Percentiles rank a stretch among this genome's conserved stretches.
phyloP scores from a whole-genome alignment of 2,888 invertebrate genomes.

The Amiota communis region DNA sequence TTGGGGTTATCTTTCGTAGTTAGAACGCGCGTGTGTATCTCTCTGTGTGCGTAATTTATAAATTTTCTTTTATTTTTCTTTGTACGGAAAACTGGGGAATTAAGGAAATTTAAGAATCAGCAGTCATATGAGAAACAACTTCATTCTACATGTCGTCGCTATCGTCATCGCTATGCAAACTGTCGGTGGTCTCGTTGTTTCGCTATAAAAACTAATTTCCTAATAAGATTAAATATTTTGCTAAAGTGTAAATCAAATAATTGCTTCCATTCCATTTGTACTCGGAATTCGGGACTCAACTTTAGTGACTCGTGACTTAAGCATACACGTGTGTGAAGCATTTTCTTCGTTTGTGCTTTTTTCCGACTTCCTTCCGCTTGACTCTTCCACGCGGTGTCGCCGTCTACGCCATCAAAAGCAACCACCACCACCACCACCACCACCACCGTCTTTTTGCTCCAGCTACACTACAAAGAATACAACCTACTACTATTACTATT shows the following conservation, averaged over 20 bases:
- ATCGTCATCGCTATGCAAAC: background rate
- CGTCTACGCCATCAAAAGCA: background rate
- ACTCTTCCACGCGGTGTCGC: background rate
- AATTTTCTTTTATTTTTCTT: background rate
- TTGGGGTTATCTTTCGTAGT: background rate
- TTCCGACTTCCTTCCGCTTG: background rate
- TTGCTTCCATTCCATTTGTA: background rate
- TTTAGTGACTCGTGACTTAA: too few species aligned
- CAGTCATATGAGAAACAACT: background rate
- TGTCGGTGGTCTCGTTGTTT: background rate
- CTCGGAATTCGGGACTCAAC: too few species aligned
- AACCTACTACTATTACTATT: background rate
- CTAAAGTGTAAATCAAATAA: slow-evolving; percentile 7
- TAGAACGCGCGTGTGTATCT: background rate
- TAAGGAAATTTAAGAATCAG: background rate
- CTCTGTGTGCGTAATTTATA: background rate
- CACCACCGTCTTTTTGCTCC: background rate
- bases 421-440: background rate
- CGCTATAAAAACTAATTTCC: background rate
- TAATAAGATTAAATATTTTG: background rate
- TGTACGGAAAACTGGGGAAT: background rate
- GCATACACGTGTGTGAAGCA: background rate
- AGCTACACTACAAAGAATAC: too few species aligned
- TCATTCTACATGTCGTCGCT: background rate
- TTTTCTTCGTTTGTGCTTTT: background rate